phyloP scores from a whole-genome alignment of 1,140 invertebrate species.

The Pseudomyrmex flavicornis region DNA sequence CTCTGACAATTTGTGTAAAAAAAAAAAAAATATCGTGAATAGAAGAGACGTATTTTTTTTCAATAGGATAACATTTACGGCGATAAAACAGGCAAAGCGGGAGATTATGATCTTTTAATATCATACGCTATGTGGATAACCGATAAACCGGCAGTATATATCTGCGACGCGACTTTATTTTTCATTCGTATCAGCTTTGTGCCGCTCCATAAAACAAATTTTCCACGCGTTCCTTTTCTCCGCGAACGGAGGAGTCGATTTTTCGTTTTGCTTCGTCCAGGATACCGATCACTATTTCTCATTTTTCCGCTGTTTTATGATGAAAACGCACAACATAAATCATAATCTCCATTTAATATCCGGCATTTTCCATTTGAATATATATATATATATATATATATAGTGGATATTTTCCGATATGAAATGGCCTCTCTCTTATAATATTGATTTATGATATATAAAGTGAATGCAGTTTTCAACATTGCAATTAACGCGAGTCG shows the following conservation, averaged over 20 bases:
- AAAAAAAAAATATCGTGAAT: too few species aligned
- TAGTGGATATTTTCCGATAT: slow-evolving; percentile 9
- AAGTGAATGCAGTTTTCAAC: not conserved
- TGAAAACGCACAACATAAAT: slow-evolving; percentile 27
- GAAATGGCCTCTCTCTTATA: too few species aligned
- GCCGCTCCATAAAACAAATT: slow-evolving; percentile 46
- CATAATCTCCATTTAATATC: slow-evolving; percentile 21
- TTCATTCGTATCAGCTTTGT: slow-evolving; percentile 6
- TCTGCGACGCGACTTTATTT: slow-evolving; percentile 29
- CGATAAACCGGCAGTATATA: slow-evolving; percentile 9
- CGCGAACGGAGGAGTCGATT: not conserved
- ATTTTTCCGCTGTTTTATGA: slow-evolving; percentile 1
- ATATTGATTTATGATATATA: not conserved
- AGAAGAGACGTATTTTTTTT: too few species aligned
- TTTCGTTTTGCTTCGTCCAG: slow-evolving; percentile 15
- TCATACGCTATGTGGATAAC: not conserved
- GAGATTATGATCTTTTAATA: slow-evolving; percentile 29
- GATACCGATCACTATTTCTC: not conserved
- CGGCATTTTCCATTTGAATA: not conserved
- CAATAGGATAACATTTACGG: not conserved
- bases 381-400: too few species aligned
- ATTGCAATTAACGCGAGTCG: not conserved
- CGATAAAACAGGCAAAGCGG: not conserved
- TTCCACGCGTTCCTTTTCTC: not conserved
- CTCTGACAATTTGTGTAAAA: too few species aligned